Evolutionary conservation across 2,113 vertebrate species (phyloP), one percentile per base, ranked within the genome.

Genomic region (Alouatta palliata): DNA sequence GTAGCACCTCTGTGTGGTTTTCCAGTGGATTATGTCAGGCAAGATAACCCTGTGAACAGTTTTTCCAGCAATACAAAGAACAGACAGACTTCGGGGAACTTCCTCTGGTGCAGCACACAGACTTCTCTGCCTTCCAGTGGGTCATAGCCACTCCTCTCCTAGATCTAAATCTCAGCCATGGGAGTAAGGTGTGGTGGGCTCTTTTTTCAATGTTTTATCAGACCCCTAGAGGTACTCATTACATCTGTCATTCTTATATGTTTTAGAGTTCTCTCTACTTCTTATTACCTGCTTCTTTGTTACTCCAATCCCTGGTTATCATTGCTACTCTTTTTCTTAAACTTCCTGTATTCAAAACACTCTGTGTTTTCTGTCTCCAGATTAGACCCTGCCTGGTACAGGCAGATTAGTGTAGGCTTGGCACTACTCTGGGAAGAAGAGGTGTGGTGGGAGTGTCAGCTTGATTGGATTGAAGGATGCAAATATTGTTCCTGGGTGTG

Each of bases 231-330:
- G 30, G 32, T 76, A 9, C 10, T 32, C 43, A n/a, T 76, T 32
- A 3, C 27, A 40, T 45, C 27, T 35, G 8, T 17, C 77, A 54
- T 21, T 12, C 32, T 32, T 75, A 2, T 17, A 61, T 43, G 58
- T 73, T 86, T 81, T 54, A 73, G 27, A 40, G 13, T 90, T 82
- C 43, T 47, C 9, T 96, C 93, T 93, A 87, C 8, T 73, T 95
- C 30, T 43, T 47, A 68, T 1, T 89, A 17, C 14, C 7, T 56
- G 54, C 25, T 87, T 5, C 52, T 54, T 40, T 82, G 21, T 75
- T 80, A 58, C 13, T 80, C 10, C 27, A 43, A 61, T 27, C 14
- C 27, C 20, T n/a, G 56, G 7, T 54, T 79, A 75, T n/a, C 37
- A 27, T 49, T 73, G 66, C 79, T 80, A 66, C 16, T 77, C 45